Evolutionary conservation across 2,113 vertebrate genomes (phyloP).

Genomic region (Haplochromis burtoni): DNA sequence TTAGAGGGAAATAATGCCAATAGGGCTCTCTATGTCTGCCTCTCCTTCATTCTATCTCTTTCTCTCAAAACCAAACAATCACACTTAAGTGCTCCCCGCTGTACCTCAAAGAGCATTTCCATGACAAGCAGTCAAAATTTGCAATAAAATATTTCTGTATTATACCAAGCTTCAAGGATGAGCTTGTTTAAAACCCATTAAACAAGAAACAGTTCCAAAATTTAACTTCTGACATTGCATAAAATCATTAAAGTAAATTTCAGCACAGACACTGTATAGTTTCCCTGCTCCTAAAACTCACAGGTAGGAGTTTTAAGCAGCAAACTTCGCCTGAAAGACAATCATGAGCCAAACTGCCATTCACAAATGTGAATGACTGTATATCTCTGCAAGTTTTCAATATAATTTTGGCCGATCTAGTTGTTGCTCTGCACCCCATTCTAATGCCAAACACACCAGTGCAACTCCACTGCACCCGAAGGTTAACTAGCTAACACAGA

Average conservation of each 20-base stretch:
- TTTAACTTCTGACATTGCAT: not conserved
- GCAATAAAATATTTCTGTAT: not conserved
- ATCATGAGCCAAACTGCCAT: not conserved
- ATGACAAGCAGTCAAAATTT: not conserved
- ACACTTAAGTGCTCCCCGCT: conserved; percentile 3
- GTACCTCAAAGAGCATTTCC: not conserved
- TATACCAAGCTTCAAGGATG: not conserved
- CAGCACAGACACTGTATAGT: not conserved
- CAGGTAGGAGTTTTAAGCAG: not conserved
- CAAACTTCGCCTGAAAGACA: rapidly evolving
- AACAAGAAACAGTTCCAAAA: not conserved
- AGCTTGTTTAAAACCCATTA: conserved; percentile 4
- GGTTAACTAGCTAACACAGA: rapidly evolving
- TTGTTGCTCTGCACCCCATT: not conserved
- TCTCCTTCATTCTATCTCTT: not conserved
- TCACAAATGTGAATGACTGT: not conserved
- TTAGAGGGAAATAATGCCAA: conserved; percentile 40
- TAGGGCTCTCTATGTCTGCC: not conserved
- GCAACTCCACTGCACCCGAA: rapidly evolving
- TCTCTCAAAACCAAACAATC: conserved; percentile 25
- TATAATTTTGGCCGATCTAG: rapidly evolving
- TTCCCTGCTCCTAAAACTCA: not conserved
- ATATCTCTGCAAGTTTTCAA: not conserved
- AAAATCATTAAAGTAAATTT: not conserved
- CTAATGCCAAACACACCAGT: not conserved